Percentiles rank a stretch among this genome's conserved stretches.
phyloP scores from a whole-genome alignment of 2,797 vertebrate species.

The Squalus acanthias region DNA sequence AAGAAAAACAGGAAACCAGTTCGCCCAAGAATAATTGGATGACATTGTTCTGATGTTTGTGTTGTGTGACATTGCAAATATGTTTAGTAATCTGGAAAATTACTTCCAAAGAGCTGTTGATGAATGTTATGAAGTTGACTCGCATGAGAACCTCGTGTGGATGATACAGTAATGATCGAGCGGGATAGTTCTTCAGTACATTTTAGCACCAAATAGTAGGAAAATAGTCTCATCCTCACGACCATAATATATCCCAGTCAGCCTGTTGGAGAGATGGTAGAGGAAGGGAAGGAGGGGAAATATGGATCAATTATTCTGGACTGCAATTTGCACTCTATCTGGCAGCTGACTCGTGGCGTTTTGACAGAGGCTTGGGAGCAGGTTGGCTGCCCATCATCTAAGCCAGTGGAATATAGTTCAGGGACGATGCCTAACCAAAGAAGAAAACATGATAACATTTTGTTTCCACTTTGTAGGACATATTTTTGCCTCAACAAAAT shows the following conservation, averaged over 20 bases:
- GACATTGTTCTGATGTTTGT: conserved; percentile 3
- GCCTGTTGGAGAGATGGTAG: background rate
- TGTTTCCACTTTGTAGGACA: background rate
- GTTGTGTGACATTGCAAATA: background rate
- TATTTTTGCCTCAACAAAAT: background rate
- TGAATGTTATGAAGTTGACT: background rate
- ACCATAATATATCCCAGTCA: background rate
- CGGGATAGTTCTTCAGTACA: background rate
- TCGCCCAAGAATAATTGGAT: background rate
- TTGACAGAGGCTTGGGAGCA: background rate
- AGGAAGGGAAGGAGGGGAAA: background rate
- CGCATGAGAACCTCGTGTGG: background rate
- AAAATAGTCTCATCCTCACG: background rate
- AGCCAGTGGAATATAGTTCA: background rate
- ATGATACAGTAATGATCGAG: background rate
- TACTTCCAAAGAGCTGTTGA: background rate
- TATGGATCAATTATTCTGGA: background rate
- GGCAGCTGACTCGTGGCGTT: background rate
- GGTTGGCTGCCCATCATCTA: background rate
- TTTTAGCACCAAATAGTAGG: background rate
- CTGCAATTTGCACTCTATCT: background rate
- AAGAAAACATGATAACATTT: background rate
- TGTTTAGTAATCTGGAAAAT: background rate
- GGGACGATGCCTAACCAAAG: background rate
- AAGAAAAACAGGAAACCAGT: background rate